These are phyloP conservation scores for Hemicrepidius hirtus DNA, from an alignment of 2,888 invertebrate genomes.

Conservation along the genomic window DNA sequence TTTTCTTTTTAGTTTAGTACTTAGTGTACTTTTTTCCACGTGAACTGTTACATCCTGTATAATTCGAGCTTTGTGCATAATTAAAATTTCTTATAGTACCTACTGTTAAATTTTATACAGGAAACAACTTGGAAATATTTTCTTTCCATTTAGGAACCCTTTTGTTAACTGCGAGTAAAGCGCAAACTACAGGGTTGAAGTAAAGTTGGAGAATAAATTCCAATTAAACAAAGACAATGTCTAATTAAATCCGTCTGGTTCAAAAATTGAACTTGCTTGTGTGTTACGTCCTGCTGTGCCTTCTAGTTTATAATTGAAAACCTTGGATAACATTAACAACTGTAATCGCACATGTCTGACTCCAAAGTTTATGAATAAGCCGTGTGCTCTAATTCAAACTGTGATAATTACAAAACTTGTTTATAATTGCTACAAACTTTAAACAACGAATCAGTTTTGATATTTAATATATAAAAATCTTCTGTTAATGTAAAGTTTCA, in stretches of 20 bases:
- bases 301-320: slow-evolving; percentile 18
- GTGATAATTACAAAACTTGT: slow-evolving; percentile 18
- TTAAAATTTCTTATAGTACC: too few species aligned
- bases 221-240: slow-evolving; percentile 30
- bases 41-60: too few species aligned
- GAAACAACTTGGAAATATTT: too few species aligned
- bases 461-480: not conserved
- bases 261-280: slow-evolving; percentile 23
- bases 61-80: too few species aligned
- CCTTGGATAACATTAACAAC: slow-evolving; percentile 11
- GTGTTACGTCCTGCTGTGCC: slow-evolving; percentile 9
- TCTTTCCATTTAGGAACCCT: too few species aligned
- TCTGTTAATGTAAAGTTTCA: not conserved
- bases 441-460: not conserved
- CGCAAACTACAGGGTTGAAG: not conserved
- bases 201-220: slow-evolving; percentile 12
- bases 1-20: too few species aligned
- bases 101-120: too few species aligned
- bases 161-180: too few species aligned
- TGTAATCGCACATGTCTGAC: slow-evolving; percentile 13
- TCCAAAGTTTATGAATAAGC: slow-evolving; percentile 15
- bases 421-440: slow-evolving; percentile 11
- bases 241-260: slow-evolving; percentile 17
- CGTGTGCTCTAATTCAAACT: not conserved
- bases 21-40: too few species aligned